Base-by-base conservation (phyloP, 2,888 invertebrate genomes). In the Lathronympha strigana region DNA sequence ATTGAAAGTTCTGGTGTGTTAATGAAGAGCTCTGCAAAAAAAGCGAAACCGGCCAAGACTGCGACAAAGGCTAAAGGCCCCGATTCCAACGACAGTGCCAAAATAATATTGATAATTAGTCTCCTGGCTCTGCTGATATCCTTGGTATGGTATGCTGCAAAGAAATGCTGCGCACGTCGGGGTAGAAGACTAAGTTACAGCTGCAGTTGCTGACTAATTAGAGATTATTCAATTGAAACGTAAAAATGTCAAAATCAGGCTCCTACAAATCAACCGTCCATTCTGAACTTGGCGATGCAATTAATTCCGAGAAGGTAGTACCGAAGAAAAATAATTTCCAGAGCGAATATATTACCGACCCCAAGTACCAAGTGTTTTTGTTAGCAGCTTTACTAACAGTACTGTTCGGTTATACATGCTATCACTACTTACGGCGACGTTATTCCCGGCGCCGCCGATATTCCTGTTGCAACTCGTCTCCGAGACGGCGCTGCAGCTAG, bases 121-220 rank as follows among this genome's bases (percentile, higher is more conserved):
- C 21, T 53, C 21, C 9, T 53, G 36, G 36, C 53, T 53, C 0
- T 53, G 11, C 19, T 51, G 13, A 51, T 51, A 51, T 17, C 31
- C 11, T 51, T 51, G 31, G 31, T 19, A 25, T 51, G 19, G 33
- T 36, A 36, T 23, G 21, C 21, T 36, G 21, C 36, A 1, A 51
- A 21, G 6, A 53, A 19, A 53, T 13, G 4, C 1, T 23, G 21
- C 11, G 1, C n/a, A 53, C 36, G 23, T 1, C 36, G 23, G n/a
- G 0, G 17, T 8, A 33, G 51, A n/a, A 23, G 49, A 1, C 19
- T 4, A 3, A 2, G 28, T 28, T n/a, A 51, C 31, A 9, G 15
- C 23, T 38, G 36, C 23, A n/a, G n/a, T n/a, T n/a, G 0, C 8
- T 15, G n/a, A 53, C 23, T 53, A 21, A 9, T 6, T 11, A 33